Evolutionary conservation across 2,797 vertebrate genomes (phyloP).

Genomic region (Paguma larvata): DNA sequence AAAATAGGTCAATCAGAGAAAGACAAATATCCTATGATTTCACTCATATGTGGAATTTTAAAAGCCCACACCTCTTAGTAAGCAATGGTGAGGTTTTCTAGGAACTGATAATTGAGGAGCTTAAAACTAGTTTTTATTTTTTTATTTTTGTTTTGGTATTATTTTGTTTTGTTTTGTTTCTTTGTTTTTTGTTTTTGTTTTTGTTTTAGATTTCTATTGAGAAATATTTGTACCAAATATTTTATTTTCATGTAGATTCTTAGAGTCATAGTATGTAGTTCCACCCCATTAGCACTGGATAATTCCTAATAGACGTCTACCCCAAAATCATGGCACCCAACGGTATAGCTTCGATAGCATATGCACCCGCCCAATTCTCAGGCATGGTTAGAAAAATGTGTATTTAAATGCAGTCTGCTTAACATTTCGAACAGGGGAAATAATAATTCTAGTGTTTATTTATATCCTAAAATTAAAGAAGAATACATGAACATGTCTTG

Average conservation of each 20-base stretch:
- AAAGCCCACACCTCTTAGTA: background rate
- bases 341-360: background rate
- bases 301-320: background rate
- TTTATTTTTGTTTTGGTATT: background rate
- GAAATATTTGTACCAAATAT: background rate
- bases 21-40: no score
- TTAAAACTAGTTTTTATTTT: background rate
- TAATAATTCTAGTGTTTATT: background rate
- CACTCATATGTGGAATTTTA: no score
- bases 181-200: background rate
- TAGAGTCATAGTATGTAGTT: background rate
- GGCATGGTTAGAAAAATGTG: background rate
- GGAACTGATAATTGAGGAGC: rapidly evolving
- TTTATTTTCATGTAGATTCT: background rate
- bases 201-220: background rate
- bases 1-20: no score
- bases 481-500: background rate
- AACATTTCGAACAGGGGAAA: background rate
- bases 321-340: background rate
- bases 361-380: background rate
- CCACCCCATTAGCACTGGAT: background rate
- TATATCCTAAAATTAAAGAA: background rate
- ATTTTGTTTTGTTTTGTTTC: background rate
- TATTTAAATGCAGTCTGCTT: background rate
- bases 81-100: background rate